These are phyloP conservation scores for Cyprinodon brontotheroides DNA, from an alignment of 2,113 vertebrate species.

Conservation along the genomic window DNA sequence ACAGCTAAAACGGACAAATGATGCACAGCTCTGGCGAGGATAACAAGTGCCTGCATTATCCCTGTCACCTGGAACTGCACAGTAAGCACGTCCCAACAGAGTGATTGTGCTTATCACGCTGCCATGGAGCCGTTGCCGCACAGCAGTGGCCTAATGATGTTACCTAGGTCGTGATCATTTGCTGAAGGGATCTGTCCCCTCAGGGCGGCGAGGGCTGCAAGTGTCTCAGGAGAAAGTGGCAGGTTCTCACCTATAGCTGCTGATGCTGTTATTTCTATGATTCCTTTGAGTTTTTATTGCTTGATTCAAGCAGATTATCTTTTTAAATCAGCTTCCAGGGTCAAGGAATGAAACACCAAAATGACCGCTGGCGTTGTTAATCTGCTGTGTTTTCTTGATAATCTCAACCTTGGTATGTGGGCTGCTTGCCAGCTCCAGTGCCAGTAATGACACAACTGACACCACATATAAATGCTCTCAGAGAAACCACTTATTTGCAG, in stretches of 20 bases:
- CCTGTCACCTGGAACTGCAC: conserved; percentile 51
- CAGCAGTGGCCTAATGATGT: conserved; percentile 66
- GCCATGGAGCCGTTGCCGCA: conserved; percentile 46
- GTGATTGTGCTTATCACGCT: conserved; percentile 47
- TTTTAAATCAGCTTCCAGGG: conserved; percentile 33
- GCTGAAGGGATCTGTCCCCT: conserved; percentile 56
- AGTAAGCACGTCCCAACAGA: conserved; percentile 54
- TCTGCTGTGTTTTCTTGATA: conserved; percentile 30
- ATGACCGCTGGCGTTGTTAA: background rate
- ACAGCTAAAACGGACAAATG: conserved; percentile 37
- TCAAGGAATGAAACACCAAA: conserved; percentile 14
- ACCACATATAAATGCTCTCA: conserved; percentile 17
- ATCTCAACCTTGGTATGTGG: conserved; percentile 51
- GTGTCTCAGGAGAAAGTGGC: conserved; percentile 33
- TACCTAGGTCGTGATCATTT: conserved; percentile 50
- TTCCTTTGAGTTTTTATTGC: conserved; percentile 15
- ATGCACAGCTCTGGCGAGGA: conserved; percentile 47
- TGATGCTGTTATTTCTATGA: conserved; percentile 9
- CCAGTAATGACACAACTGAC: conserved; percentile 41
- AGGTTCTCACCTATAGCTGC: conserved; percentile 4
- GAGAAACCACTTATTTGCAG: background rate
- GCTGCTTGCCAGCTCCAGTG: conserved; percentile 29
- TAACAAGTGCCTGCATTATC: conserved; percentile 60
- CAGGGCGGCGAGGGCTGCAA: conserved; percentile 42
- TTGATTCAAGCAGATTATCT: conserved; percentile 43